Evolutionary conservation across 2,113 vertebrate genomes (phyloP).

Genomic region (Chlorodrepanis virens): DNA sequence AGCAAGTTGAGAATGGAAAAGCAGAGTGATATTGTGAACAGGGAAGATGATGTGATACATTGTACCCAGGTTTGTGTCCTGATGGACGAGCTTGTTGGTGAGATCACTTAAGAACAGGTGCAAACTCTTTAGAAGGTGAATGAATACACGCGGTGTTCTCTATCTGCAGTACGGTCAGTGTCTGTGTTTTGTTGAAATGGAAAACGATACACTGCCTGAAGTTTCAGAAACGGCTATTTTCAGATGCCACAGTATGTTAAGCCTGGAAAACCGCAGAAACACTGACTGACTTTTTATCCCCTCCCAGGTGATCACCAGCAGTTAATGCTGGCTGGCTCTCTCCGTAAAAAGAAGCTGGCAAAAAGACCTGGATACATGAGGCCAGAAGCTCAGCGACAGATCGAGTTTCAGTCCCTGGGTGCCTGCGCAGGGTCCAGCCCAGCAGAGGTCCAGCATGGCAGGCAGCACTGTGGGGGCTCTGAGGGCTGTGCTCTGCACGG

Average conservation of each 20-base stretch:
- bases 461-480: neutral
- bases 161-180: neutral
- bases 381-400: conserved; percentile 22
- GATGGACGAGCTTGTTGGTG: neutral
- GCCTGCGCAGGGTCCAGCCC: neutral
- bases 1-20: neutral
- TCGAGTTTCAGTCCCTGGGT: neutral
- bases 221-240: neutral
- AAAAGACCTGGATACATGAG: conserved; percentile 83
- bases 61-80: neutral
- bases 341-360: conserved; percentile 71
- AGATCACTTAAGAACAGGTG: neutral
- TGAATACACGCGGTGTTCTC: neutral
- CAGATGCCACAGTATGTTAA: neutral
- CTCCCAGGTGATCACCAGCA: conserved; percentile 44
- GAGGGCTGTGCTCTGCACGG: neutral
- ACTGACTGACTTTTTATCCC: neutral
- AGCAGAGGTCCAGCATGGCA: neutral
- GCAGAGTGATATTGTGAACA: neutral
- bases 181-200: neutral
- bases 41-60: neutral
- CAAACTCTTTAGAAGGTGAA: neutral
- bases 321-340: conserved; percentile 1
- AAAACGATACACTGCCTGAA: neutral
- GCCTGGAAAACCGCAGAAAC: neutral